phyloP scores from a whole-genome alignment of 2,888 invertebrate genomes.

The Drosophila yooni region DNA sequence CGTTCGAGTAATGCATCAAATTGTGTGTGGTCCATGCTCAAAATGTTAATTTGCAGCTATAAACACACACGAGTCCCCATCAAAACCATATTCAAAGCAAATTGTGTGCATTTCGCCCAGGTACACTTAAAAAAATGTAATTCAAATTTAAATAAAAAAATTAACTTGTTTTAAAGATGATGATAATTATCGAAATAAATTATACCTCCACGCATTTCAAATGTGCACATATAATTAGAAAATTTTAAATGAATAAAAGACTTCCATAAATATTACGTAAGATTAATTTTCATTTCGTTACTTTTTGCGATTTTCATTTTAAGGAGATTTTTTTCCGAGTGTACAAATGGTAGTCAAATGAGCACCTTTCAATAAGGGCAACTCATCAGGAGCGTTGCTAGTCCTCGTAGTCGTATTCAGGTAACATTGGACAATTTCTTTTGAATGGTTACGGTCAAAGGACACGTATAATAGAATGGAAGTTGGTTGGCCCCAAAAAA shows the following conservation, averaged over 20 bases:
- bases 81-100: conserved; percentile 61
- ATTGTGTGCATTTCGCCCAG: conserved; percentile 65
- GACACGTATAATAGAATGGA: conserved; percentile 74
- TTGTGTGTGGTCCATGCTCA: conserved; percentile 37
- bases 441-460: conserved; percentile 72
- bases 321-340: neutral
- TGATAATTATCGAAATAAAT: neutral
- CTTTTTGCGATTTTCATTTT: neutral
- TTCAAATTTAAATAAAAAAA: neutral
- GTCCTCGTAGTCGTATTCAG: conserved; percentile 29
- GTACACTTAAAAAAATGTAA: conserved; percentile 1
- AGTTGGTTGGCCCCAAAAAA: conserved; percentile 53
- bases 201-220: neutral
- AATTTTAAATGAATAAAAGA: neutral
- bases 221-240: neutral
- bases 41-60: conserved; percentile 67
- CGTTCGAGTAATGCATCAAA: conserved; percentile 62
- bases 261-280: neutral
- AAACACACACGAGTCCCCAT: conserved; percentile 29
- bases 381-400: conserved; percentile 35
- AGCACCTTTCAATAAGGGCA: conserved; percentile 73
- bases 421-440: conserved; percentile 67
- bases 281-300: neutral
- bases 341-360: conserved; percentile 46
- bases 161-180: neutral